Conservation (phyloP, 2,888 invertebrate genomes). For the Diabrotica balteata region DNA sequence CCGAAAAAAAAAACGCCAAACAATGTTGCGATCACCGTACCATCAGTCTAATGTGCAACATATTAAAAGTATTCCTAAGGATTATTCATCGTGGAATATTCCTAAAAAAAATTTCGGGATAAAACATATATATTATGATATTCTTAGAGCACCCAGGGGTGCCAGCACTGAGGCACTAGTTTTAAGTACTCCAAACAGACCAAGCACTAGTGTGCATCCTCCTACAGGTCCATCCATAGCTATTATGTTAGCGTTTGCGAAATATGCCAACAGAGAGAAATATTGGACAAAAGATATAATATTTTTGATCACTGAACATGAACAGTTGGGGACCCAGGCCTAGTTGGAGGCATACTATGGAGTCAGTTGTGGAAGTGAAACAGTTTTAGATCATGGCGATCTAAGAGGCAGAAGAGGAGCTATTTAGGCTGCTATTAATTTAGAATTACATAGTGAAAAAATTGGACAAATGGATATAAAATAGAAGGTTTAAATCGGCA, state of each 20-base stretch:
- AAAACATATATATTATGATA: slow-evolving; percentile 95
- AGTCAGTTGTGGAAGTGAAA: slow-evolving; percentile 64
- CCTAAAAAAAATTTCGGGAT: slow-evolving; percentile 74
- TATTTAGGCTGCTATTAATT: slow-evolving; percentile 92
- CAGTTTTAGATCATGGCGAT: slow-evolving; percentile 73
- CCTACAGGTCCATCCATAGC: slow-evolving; percentile 86
- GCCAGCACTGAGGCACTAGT: slow-evolving; percentile 93
- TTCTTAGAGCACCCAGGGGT: slow-evolving; percentile 88
- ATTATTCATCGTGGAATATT: too few relatives aligned
- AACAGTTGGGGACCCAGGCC: slow-evolving; percentile 94
- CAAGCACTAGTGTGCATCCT: slow-evolving; percentile 74
- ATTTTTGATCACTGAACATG: slow-evolving; percentile 93
- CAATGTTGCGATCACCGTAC: too few relatives aligned
- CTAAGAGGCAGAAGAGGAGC: slow-evolving; percentile 83
- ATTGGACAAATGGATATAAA: slow-evolving; percentile 79
- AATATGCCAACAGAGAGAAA: slow-evolving; percentile 89
- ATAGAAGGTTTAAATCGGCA: slow-evolving; percentile 95
- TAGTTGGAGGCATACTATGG: slow-evolving; percentile 97
- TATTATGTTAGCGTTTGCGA: slow-evolving; percentile 87
- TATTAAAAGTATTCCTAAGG: too few relatives aligned
- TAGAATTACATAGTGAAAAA: slow-evolving; percentile 83
- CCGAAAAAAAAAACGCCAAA: too few relatives aligned
- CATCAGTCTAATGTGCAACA: too few relatives aligned
- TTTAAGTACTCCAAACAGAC: slow-evolving; percentile 83
- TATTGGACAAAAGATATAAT: slow-evolving; percentile 99